phyloP scores from a whole-genome alignment of 2,888 invertebrate genomes.

The Cephus spinipes region DNA sequence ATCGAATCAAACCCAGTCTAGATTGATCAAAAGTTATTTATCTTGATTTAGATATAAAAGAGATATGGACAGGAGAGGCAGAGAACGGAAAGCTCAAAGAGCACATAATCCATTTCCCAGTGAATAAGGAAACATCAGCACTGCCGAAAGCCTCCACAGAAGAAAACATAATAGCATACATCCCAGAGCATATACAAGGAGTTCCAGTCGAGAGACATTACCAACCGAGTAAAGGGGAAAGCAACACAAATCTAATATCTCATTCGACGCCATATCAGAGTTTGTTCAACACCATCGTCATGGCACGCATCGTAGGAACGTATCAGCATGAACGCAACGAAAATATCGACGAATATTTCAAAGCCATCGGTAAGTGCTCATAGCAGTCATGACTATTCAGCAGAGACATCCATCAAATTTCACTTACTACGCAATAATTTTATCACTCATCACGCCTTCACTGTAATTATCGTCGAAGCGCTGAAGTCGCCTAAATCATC shows the following conservation, averaged over 20 bases:
- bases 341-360: constrained; percentile 75
- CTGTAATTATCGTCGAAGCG: neutral
- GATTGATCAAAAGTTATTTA: neutral
- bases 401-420: neutral
- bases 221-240: neutral
- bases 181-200: neutral
- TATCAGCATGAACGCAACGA: constrained; percentile 76
- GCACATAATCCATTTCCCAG: neutral
- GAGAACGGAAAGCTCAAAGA: neutral
- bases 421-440: neutral
- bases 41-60: constrained; percentile 26
- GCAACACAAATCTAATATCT: neutral
- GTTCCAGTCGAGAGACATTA: neutral
- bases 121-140: neutral
- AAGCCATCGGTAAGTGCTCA: constrained; percentile 70
- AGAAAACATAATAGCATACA: neutral
- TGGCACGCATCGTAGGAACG: constrained; percentile 73
- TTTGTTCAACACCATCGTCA: constrained; percentile 39
- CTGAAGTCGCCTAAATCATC: neutral
- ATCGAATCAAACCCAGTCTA: too few species aligned
- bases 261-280: neutral
- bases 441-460: neutral
- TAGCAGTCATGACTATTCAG: neutral
- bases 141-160: neutral
- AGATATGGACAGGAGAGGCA: constrained; percentile 23